phyloP scores from a whole-genome alignment of 2,797 vertebrate genomes.

The Lagorchestes hirsutus region DNA sequence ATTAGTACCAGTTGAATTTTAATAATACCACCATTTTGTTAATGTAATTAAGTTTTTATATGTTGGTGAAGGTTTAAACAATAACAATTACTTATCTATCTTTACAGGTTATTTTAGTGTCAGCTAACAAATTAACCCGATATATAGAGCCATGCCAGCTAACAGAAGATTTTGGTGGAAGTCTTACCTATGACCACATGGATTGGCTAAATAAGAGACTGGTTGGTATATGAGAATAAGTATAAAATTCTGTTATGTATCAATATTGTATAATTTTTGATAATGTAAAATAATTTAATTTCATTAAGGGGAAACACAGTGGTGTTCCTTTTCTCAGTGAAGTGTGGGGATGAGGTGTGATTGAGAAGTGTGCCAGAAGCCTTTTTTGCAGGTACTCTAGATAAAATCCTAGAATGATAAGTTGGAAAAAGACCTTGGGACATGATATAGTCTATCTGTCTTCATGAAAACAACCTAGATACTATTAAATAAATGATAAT shows the following conservation, averaged over 20 bases:
- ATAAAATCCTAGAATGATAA: background rate
- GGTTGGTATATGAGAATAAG: conserved; percentile 86
- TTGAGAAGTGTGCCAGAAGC: background rate
- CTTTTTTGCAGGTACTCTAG: background rate
- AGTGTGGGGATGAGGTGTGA: background rate
- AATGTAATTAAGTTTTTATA: background rate
- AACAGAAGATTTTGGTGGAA: conserved; percentile 98
- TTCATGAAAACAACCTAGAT: background rate
- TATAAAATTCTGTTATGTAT: conserved; percentile 54
- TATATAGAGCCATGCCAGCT: conserved; percentile 98
- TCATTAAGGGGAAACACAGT: conserved; percentile 26
- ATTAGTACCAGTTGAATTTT: conserved; percentile 34
- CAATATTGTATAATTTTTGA: conserved; percentile 40
- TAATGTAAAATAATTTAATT: conserved; percentile 12
- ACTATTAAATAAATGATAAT: background rate
- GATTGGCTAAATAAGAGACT: conserved; percentile 99
- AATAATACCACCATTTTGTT: conserved; percentile 25
- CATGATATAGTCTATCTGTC: background rate
- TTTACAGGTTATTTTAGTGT: conserved; percentile 97
- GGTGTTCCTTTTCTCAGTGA: conserved; percentile 41
- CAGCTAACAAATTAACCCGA: conserved; percentile 97
- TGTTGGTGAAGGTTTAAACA: conserved; percentile 42
- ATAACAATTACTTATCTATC: conserved; percentile 41
- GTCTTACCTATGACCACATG: conserved; percentile 96
- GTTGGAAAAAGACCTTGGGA: background rate